phyloP scores from a whole-genome alignment of 2,797 vertebrate genomes.

The Poeciliopsis infans region DNA sequence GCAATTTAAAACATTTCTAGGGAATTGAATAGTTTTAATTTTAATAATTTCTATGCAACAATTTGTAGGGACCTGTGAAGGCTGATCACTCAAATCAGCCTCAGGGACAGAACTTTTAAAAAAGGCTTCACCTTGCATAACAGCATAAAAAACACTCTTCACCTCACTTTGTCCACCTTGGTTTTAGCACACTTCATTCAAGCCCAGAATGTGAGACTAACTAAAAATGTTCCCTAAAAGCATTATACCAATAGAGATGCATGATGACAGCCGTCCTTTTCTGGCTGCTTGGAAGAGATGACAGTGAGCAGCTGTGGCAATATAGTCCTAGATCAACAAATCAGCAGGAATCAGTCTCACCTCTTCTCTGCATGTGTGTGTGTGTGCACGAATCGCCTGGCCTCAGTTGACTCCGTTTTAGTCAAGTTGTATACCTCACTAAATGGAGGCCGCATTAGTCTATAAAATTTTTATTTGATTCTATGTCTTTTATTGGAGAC shows the following conservation, averaged over 20 bases:
- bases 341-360: constrained; percentile 60
- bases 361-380: constrained; percentile 22
- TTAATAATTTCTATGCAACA: not conserved
- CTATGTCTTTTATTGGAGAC: not conserved
- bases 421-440: constrained; percentile 18
- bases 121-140: not conserved
- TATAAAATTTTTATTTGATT: constrained; percentile 43
- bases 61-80: not conserved
- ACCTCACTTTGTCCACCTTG: not conserved
- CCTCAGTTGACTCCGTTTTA: constrained; percentile 27
- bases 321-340: constrained; percentile 64
- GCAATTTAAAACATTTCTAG: not conserved
- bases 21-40: not conserved
- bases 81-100: not conserved
- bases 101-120: not conserved
- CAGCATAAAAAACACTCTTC: not conserved
- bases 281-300: constrained; percentile 60
- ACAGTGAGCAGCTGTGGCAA: constrained; percentile 72
- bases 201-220: constrained; percentile 37
- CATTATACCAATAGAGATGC: constrained; percentile 35
- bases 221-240: constrained; percentile 54
- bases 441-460: constrained; percentile 35
- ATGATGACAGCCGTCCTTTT: constrained; percentile 63
- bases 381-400: constrained; percentile 1
- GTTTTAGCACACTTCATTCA: constrained; percentile 8